Percentiles rank a stretch among this genome's conserved stretches.
phyloP scores from a whole-genome alignment of 2,113 vertebrate genomes.

The Orycteropus afer region DNA sequence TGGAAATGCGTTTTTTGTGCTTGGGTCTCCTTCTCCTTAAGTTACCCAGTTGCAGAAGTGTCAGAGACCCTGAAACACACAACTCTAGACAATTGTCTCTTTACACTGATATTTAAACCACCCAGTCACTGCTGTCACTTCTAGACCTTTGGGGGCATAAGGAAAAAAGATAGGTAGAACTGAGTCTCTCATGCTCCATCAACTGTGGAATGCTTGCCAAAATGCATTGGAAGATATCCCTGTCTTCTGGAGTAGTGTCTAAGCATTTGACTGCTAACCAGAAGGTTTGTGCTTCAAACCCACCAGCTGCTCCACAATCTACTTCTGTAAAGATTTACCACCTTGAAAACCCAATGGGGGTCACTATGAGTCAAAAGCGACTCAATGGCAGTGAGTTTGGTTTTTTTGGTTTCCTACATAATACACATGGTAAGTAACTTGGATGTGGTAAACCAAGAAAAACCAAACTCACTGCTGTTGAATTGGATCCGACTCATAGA shows the following conservation, averaged over 20 bases:
- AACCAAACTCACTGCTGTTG: too few species aligned
- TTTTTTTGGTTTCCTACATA: too few species aligned
- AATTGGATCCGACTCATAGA: too few species aligned
- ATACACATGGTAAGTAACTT: not conserved
- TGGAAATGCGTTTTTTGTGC: not conserved
- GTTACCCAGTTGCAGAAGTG: not conserved
- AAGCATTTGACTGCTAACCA: too few species aligned
- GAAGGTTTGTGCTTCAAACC: too few species aligned
- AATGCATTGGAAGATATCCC: not conserved
- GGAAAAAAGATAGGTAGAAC: not conserved
- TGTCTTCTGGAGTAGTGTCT: too few species aligned
- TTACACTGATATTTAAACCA: not conserved
- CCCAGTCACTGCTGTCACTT: not conserved
- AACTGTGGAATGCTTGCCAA: not conserved
- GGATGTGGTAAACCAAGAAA: not conserved
- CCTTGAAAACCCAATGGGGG: too few species aligned
- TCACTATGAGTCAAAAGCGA: too few species aligned
- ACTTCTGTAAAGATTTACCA: too few species aligned
- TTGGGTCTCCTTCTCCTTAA: not conserved
- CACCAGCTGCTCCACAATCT: too few species aligned
- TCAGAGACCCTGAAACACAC: not conserved
- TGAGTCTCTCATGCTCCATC: not conserved
- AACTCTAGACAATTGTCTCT: not conserved
- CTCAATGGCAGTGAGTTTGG: too few species aligned
- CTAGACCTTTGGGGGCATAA: not conserved